phyloP scores from a whole-genome alignment of 2,888 invertebrate species.

The Noctua janthina region DNA sequence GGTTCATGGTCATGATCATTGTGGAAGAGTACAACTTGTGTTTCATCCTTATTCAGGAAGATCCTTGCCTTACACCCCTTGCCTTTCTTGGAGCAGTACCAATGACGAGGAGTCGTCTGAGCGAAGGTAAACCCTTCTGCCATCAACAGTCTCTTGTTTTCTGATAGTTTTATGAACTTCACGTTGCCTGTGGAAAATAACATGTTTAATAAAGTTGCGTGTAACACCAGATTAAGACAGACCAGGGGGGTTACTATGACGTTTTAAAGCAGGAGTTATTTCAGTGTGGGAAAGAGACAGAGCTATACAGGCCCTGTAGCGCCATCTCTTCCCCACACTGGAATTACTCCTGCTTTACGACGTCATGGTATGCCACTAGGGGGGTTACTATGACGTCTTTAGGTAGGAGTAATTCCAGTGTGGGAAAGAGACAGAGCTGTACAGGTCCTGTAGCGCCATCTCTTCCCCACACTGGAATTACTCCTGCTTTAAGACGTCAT shows the following conservation, averaged over 20 bases:
- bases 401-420: too few relatives aligned
- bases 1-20: slow-evolving; percentile 74
- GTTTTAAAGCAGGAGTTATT: too few relatives aligned
- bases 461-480: too few relatives aligned
- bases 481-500: too few relatives aligned
- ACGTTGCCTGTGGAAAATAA: slow-evolving; percentile 64
- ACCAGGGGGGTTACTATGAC: neutral
- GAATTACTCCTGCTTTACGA: too few relatives aligned
- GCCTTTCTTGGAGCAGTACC: slow-evolving; percentile 78
- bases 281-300: too few relatives aligned
- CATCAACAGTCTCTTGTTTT: slow-evolving; percentile 75
- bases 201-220: neutral
- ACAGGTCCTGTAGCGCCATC: too few relatives aligned
- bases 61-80: slow-evolving; percentile 79
- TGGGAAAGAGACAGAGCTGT: too few relatives aligned
- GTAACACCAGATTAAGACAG: neutral
- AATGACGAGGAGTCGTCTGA: slow-evolving; percentile 69
- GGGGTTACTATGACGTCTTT: too few relatives aligned
- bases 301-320: too few relatives aligned
- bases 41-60: slow-evolving; percentile 68
- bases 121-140: slow-evolving; percentile 77
- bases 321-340: too few relatives aligned
- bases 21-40: slow-evolving; percentile 59
- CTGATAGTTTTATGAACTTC: slow-evolving; percentile 70
- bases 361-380: too few relatives aligned